phyloP scores from a whole-genome alignment of 2,888 invertebrate genomes.

The Anorthoa munda region DNA sequence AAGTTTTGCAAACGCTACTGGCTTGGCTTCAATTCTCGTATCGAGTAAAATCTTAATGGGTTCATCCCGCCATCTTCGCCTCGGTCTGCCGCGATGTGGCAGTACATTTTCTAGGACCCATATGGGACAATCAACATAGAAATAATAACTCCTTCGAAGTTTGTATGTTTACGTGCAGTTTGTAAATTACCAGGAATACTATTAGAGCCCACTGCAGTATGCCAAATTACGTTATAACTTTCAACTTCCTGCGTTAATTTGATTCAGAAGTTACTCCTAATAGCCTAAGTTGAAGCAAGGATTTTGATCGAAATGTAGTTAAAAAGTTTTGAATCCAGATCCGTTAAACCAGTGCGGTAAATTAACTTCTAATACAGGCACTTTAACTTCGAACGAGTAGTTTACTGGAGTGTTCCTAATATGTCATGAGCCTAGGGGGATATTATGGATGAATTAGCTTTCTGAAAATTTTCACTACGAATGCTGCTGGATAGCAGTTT shows the following conservation, averaged over 20 bases:
- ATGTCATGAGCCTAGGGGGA: conserved; percentile 1
- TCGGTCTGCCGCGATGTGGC: no score
- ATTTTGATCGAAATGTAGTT: conserved; percentile 55
- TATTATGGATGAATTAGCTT: neutral
- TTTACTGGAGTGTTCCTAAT: conserved; percentile 27
- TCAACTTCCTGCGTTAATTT: conserved; percentile 46
- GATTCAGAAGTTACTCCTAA: conserved; percentile 38
- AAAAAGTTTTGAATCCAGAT: conserved; percentile 48
- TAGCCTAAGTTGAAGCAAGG: conserved; percentile 32
- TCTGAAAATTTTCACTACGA: neutral
- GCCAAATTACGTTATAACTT: conserved; percentile 15
- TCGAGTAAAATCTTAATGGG: no score
- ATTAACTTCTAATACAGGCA: conserved; percentile 52
- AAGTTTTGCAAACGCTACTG: no score
- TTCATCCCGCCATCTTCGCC: no score
- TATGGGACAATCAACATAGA: no score
- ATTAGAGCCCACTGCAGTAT: neutral
- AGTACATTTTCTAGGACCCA: no score
- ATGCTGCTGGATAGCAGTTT: neutral
- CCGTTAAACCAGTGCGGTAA: conserved; percentile 42
- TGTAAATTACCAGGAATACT: neutral
- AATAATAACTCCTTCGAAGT: no score
- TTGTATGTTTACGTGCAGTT: no score
- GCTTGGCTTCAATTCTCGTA: no score
- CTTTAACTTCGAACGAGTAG: conserved; percentile 40